Evolutionary conservation across 2,113 vertebrate species (phyloP), one percentile per base, ranked within the genome.

Genomic region (Anthoscopus minutus): DNA sequence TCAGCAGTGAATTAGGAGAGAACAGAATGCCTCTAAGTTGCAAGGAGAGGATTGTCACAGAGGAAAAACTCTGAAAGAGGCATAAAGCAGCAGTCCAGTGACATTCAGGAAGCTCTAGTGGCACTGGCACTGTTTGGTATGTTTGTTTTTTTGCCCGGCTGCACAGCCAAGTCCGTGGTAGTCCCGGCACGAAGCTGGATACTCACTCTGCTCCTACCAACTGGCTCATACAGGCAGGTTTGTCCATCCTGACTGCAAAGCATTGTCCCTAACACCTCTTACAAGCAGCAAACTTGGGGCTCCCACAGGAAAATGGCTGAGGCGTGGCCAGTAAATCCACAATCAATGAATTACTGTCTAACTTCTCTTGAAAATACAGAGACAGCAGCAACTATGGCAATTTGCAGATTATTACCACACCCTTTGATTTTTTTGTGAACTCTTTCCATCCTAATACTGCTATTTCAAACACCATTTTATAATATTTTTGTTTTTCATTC

Each of bases 181-280:
- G 20, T 22, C 51, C 45, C 3, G 1, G 50, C 44, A 38, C 0
- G 0, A 58, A 83, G n/a, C 37, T 25, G 40, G 15, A 38, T 5
- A 8, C n/a, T 31, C 3, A 1, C 69, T 69, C 31, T 13, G 16
- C 42, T 73, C 35, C 76, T 37, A 4, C 17, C 24, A 12, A 0
- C 44, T 15, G 35, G 21, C 27, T n/a, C 6, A 7, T 3, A 13
- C 8, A 19, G 35, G 38, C 25, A 56, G 44, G 28, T 60, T n/a
- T 71, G 51, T 44, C 47, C 10, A 6, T 12, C 22, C 25, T 1
- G 2, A 31, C 10, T 3, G 13, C 33, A 56, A 9, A 7, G 5
- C 7, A 5, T 23, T 45, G 30, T 45, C 35, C 37, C 15, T 28
- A 35, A 33, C 3, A 3, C 20, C 64, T 58, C 33, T 69, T 53